Evolutionary conservation across 1,140 invertebrate species (phyloP).

Genomic region (Chelonus insularis): DNA sequence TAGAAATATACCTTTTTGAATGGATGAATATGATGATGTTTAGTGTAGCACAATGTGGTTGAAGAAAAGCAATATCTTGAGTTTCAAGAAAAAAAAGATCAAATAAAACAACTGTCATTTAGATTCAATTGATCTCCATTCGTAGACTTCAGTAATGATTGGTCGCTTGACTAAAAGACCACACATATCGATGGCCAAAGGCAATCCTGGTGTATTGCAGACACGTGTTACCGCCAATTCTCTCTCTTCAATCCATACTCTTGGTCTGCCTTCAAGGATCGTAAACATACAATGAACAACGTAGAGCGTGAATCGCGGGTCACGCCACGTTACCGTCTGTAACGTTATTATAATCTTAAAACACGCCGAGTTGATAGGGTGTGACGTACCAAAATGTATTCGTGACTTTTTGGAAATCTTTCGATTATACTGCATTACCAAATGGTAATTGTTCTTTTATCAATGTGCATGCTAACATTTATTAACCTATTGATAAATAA

Average conservation of each 20-base stretch:
- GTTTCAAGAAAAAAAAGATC: too few relatives aligned
- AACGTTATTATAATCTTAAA: slow-evolving; percentile 6
- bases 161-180: neutral
- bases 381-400: neutral
- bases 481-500: too few relatives aligned
- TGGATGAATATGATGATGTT: too few relatives aligned
- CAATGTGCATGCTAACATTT: neutral
- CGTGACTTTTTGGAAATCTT: slow-evolving; percentile 18
- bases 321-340: neutral
- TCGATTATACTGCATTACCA: neutral
- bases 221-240: neutral
- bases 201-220: neutral
- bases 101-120: too few relatives aligned
- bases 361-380: neutral
- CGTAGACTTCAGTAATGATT: neutral
- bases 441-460: neutral
- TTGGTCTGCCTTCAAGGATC: neutral
- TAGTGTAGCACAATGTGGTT: too few relatives aligned
- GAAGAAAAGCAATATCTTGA: too few relatives aligned
- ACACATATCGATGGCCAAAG: slow-evolving; percentile 8
- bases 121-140: neutral
- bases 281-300: slow-evolving; percentile 5
- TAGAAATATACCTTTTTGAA: too few relatives aligned
- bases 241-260: neutral
- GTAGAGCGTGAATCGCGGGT: slow-evolving; percentile 5